Evolutionary conservation across 1,140 invertebrate genomes (phyloP), one percentile per base, ranked within the genome.

Genomic region (Copidosoma floridanum): DNA sequence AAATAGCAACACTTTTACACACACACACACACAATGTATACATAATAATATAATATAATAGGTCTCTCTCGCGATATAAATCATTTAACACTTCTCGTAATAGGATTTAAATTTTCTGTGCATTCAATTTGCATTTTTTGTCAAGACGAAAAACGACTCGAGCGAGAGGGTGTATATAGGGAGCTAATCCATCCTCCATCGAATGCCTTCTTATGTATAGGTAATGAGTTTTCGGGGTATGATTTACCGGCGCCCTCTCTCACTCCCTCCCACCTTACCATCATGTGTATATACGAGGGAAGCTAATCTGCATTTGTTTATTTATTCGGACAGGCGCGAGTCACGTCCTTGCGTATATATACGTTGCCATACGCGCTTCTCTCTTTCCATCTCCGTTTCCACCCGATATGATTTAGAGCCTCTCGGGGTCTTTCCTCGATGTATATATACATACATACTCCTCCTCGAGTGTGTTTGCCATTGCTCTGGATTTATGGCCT

Each of bases 231-330:
- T 53, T 24, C 68, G 63, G 67, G 71, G n/a, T n/a, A 79, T 79
- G 78, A 80, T 80, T 80, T 80, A 80, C 68, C 62, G 59, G 57
- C 71, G 59, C 67, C 64, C 68, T 62, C 64, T 64, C 62, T 60
- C 66, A 75, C 38, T 32, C 29, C 29, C 6, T n/a, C n/a, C n/a
- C n/a, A n/a, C n/a, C n/a, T n/a, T n/a, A n/a, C n/a, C n/a, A n/a
- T n/a, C n/a, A n/a, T n/a, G n/a, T n/a, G n/a, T n/a, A n/a, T n/a
- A n/a, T n/a, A n/a, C n/a, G n/a, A n/a, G n/a, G n/a, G n/a, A 14
- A 44, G 23, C 76, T 80, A 80, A 80, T 80, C 78, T 74, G 71
- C 72, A 76, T 79, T 80, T 79, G 76, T 79, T 80, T 79, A 79
- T 80, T 80, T 77, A 77, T 75, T 68, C 68, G 69, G 69, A 72